phyloP scores from a whole-genome alignment of 2,113 vertebrate genomes.

The Rana temporaria region DNA sequence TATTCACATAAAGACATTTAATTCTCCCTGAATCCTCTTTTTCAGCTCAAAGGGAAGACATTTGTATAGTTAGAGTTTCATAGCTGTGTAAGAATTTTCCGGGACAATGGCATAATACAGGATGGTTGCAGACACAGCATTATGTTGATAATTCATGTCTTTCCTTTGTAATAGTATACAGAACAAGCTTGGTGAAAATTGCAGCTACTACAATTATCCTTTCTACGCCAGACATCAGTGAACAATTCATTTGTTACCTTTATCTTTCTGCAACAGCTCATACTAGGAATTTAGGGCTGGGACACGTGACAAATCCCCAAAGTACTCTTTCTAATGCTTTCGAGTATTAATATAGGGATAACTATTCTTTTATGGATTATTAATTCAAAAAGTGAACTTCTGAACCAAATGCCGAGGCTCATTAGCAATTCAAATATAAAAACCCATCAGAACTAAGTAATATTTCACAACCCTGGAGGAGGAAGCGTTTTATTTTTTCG shows the following conservation, averaged over 20 bases:
- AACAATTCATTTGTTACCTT: constrained; percentile 41
- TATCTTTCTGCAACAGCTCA: constrained; percentile 40
- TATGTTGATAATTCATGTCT: constrained; percentile 39
- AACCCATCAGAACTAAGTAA: constrained; percentile 37
- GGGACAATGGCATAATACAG: not conserved
- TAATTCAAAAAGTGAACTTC: constrained; percentile 57
- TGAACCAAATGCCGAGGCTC: constrained; percentile 51
- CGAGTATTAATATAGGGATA: constrained; percentile 48
- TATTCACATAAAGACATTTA: not conserved
- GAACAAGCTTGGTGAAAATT: constrained; percentile 14
- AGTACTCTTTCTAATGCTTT: constrained; percentile 44
- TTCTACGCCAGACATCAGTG: constrained; percentile 24
- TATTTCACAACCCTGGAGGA: constrained; percentile 48
- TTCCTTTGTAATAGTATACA: constrained; percentile 43
- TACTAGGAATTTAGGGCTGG: constrained; percentile 45
- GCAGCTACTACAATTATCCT: constrained; percentile 42
- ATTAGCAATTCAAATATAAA: constrained; percentile 54
- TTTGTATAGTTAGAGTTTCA: not conserved
- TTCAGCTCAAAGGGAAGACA: not conserved
- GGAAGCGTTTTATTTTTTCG: constrained; percentile 26
- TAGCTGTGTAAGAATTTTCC: not conserved
- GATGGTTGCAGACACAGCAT: constrained; percentile 11
- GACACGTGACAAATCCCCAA: constrained; percentile 38
- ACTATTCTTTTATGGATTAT: constrained; percentile 57
- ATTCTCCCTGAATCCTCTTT: not conserved